Conservation (phyloP, 2,888 invertebrate species). For the Caenorhabditis japonica region DNA sequence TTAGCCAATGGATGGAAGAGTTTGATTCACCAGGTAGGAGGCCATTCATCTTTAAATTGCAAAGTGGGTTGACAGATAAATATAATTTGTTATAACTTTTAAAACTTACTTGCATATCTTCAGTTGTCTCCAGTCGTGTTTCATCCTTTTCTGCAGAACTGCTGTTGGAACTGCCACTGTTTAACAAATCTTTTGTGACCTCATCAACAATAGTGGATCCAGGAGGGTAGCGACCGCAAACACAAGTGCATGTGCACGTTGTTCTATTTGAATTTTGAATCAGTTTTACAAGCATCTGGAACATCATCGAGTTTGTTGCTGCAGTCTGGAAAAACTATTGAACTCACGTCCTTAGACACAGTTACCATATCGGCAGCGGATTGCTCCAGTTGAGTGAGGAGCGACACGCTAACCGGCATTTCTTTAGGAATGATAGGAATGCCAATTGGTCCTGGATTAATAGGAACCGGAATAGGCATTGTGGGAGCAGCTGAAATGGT, state of each 20-base stretch:
- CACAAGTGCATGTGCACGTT: constrained; percentile 59
- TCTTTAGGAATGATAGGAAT: constrained; percentile 28
- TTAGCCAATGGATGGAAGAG: constrained; percentile 60
- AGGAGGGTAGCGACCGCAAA: constrained; percentile 71
- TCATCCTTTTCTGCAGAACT: constrained; percentile 51
- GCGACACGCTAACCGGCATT: constrained; percentile 24
- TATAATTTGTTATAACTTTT: too few species aligned
- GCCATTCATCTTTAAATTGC: constrained; percentile 60
- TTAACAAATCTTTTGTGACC: constrained; percentile 58
- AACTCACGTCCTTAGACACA: constrained; percentile 56
- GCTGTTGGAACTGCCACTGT: constrained; percentile 50
- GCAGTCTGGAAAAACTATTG: constrained; percentile 26
- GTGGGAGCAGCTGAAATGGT: constrained; percentile 5
- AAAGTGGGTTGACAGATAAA: too few species aligned
- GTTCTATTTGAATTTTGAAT: constrained; percentile 53
- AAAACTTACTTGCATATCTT: constrained; percentile 58
- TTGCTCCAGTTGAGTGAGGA: constrained; percentile 32
- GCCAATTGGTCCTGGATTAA: background rate
- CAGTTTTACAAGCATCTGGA: constrained; percentile 58
- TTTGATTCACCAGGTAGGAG: constrained; percentile 52
- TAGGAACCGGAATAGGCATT: constrained; percentile 7
- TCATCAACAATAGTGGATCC: constrained; percentile 73
- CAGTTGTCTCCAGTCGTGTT: constrained; percentile 55
- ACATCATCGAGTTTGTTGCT: constrained; percentile 6
- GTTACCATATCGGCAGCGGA: constrained; percentile 57